Evolutionary conservation across 2,888 invertebrate species (phyloP).

Genomic region (Sphecodes monilicornis): DNA sequence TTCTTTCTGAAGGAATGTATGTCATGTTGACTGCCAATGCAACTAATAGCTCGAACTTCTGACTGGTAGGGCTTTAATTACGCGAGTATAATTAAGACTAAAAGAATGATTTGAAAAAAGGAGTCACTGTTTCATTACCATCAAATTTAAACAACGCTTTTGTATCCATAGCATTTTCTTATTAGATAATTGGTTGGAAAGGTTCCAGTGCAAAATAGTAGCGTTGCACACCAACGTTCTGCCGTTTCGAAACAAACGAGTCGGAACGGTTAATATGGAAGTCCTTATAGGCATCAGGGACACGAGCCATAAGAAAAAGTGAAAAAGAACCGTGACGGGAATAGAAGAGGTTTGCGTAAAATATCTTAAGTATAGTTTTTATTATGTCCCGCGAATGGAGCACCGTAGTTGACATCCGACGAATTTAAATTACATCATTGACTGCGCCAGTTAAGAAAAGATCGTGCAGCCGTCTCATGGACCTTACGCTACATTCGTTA

Average conservation of each 20-base stretch:
- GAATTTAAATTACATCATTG: conserved; percentile 37
- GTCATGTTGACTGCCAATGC: neutral
- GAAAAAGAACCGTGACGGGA: conserved; percentile 16
- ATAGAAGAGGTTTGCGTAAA: conserved; percentile 15
- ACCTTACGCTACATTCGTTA: conserved; percentile 16
- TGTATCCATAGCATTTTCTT: neutral
- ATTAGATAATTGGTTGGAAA: neutral
- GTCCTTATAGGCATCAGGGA: conserved; percentile 50
- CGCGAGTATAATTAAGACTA: neutral
- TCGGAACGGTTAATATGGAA: conserved; percentile 23
- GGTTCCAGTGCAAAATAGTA: neutral
- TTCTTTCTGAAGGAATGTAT: neutral
- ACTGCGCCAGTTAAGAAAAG: conserved; percentile 18
- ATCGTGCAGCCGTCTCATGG: conserved; percentile 22
- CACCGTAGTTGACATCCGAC: conserved; percentile 3
- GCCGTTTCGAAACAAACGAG: neutral
- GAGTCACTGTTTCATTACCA: neutral
- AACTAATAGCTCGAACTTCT: neutral
- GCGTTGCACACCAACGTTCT: neutral
- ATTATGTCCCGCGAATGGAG: neutral
- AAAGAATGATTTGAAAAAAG: neutral
- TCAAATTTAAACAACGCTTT: neutral
- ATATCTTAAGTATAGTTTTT: conserved; percentile 8
- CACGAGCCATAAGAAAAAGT: conserved; percentile 30
- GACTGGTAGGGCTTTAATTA: neutral